Evolutionary conservation across 2,888 invertebrate species (phyloP), one percentile per base, ranked within the genome.

Genomic region (Atherix ibis): DNA sequence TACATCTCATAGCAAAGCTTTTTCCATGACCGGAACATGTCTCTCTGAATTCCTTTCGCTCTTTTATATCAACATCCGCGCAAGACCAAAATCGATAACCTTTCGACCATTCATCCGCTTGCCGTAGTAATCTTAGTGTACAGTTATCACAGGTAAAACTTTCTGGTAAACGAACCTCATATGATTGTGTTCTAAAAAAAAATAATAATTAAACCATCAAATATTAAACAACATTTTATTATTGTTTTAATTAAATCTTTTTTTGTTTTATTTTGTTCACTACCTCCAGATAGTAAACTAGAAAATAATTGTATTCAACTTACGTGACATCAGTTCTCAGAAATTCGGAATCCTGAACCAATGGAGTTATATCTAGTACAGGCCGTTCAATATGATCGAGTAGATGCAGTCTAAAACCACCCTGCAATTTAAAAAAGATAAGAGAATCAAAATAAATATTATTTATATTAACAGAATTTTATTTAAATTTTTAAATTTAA

Each of bases 81-180:
- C 95, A 95, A 1, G 89, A 89, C 88, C 89, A 92, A 66, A 95
- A 94, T 41, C 79, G 66, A 62, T 92, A 94, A 48, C 67, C 71
- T 35, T 68, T 63, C 1, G 78, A 73, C 89, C 91, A 94, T 64
- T 97, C 94, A 16, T 75, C 72, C 0, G 94, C 94, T 62, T 94
- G 85, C 1, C 94, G 67, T 34, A 89, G 69, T 44, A 97, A 66
- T 39, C 94, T 74, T 25, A 97, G 66, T 0, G 89, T 87, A 58
- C 95, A 97, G 59, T 89, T 83, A 37, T 69, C 68, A 55, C 95
- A 97, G 26, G 74, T 74, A 50, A 87, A 82, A 58, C 84, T 76
- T 26, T 65, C 61, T 1, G 94, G 92, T 29, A 95, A 63, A 32
- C 72, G 76, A 4, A 94, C 80, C 44, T 72, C 69, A 56, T 79